Percentiles rank a stretch among this genome's conserved stretches.
Evolutionary conservation across 2,797 vertebrate species (phyloP).

Genomic region (Pipistrellus pygmaeus): DNA sequence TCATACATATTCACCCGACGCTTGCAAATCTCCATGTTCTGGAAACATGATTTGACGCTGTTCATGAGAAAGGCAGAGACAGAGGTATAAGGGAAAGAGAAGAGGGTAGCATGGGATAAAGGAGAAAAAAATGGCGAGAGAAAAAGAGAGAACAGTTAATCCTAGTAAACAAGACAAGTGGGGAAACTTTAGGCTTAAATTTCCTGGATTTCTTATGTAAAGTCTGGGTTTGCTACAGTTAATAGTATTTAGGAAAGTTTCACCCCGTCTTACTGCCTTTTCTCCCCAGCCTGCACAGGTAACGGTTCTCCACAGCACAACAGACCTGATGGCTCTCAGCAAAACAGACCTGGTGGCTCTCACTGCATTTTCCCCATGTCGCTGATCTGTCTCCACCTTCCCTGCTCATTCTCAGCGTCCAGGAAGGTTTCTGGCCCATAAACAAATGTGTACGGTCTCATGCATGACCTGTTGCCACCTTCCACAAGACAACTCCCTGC

Average conservation of each 20-base stretch:
- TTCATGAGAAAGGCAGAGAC: neutral
- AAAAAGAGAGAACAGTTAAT: neutral
- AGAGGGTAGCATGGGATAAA: neutral
- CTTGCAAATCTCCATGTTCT: slow-evolving; percentile 99
- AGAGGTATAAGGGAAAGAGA: neutral
- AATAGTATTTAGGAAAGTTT: neutral
- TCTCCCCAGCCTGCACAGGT: neutral
- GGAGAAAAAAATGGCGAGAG: neutral
- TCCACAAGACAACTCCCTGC: neutral
- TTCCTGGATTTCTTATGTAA: neutral
- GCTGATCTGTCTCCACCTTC: neutral
- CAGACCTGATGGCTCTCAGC: neutral
- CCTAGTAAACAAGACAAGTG: neutral
- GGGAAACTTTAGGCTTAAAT: neutral
- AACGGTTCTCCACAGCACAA: neutral
- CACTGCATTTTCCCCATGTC: neutral
- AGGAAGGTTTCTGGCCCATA: neutral
- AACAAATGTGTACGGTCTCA: neutral
- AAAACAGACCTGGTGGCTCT: neutral
- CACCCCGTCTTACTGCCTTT: neutral
- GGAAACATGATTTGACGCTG: slow-evolving; percentile 99
- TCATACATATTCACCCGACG: slow-evolving; percentile 98
- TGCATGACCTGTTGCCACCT: neutral
- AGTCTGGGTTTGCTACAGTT: neutral
- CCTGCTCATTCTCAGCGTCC: neutral